Conservation (phyloP, 2,888 invertebrate genomes). For the Lycaena phlaeas region DNA sequence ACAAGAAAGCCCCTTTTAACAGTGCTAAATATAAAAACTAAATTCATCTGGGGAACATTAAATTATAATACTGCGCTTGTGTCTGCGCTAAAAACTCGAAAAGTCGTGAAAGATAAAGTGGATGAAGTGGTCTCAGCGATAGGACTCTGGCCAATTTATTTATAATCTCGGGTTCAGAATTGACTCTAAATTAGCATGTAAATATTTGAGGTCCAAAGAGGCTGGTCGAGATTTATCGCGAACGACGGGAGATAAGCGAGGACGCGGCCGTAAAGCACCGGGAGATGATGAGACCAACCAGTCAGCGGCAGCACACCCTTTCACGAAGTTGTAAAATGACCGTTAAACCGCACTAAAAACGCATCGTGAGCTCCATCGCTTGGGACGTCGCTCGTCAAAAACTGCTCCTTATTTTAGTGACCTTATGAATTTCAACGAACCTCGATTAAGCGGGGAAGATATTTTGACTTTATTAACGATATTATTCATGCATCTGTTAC, state of each 20-base stretch:
- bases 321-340: conserved; percentile 69
- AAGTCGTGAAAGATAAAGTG: conserved; percentile 64
- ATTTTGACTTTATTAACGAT: not conserved
- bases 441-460: conserved; percentile 37
- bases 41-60: conserved; percentile 32
- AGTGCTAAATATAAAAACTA: conserved; percentile 41
- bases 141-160: conserved; percentile 59
- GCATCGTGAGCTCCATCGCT: conserved; percentile 46
- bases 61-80: conserved; percentile 49
- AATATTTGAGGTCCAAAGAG: conserved; percentile 71
- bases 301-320: conserved; percentile 51
- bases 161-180: conserved; percentile 69
- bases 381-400: conserved; percentile 29
- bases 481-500: not conserved
- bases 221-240: conserved; percentile 65
- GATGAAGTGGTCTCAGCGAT: conserved; percentile 45
- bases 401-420: conserved; percentile 57
- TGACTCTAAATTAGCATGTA: conserved; percentile 71
- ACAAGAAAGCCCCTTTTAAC: conserved; percentile 27
- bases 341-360: conserved; percentile 73
- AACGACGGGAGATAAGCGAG: conserved; percentile 61
- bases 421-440: conserved; percentile 72
- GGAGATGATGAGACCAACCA: conserved; percentile 29
- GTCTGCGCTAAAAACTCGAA: conserved; percentile 55
- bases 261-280: conserved; percentile 60